Percentiles rank a stretch among this genome's conserved stretches.
These are phyloP conservation scores for Mastomys coucha DNA, from an alignment of 2,113 vertebrate species.

Conservation along the genomic window DNA sequence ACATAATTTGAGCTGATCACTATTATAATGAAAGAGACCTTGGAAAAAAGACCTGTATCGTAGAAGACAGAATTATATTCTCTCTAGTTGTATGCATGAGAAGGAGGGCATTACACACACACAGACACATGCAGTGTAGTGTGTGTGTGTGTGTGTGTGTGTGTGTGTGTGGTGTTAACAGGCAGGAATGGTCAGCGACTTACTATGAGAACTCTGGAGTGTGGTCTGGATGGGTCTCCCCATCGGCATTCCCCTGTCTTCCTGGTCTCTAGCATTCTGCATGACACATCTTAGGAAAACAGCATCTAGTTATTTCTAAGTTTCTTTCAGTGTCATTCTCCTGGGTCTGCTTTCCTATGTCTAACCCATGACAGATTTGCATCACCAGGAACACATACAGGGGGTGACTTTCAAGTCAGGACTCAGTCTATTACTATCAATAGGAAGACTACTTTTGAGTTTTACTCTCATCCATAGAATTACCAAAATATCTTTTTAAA, in stretches of 20 bases:
- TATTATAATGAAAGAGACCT: neutral
- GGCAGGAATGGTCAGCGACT: neutral
- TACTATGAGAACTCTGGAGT: neutral
- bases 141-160: neutral
- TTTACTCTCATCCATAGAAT: neutral
- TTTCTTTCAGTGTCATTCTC: neutral
- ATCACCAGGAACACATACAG: slow-evolving; percentile 11
- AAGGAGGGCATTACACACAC: neutral
- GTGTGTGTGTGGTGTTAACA: neutral
- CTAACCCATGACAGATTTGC: neutral
- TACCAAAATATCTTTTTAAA: neutral
- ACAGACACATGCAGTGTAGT: neutral
- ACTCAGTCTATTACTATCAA: neutral
- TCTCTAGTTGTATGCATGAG: neutral
- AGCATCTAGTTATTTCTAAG: neutral
- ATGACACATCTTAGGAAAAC: neutral
- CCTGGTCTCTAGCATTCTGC: neutral
- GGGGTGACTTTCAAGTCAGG: neutral
- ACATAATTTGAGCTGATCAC: neutral
- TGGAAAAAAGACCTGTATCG: neutral
- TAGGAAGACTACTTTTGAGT: neutral
- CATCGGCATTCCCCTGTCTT: neutral
- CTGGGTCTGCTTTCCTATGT: neutral
- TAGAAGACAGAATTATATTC: neutral
- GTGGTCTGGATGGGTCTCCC: neutral